Evolutionary conservation across 2,113 vertebrate genomes (phyloP), one percentile per base, ranked within the genome.

Genomic region (Gadus chalcogrammus): DNA sequence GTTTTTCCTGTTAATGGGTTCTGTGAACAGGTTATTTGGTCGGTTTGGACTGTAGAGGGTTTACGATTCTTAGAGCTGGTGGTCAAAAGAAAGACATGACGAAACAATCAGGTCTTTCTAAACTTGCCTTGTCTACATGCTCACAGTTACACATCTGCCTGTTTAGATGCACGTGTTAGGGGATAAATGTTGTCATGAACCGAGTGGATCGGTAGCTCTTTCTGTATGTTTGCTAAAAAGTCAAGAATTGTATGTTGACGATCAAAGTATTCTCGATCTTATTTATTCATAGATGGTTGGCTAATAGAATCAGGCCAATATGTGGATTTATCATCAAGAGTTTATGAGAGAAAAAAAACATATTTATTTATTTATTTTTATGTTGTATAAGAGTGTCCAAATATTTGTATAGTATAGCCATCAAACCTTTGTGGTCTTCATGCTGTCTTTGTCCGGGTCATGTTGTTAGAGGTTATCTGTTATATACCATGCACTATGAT

Each of bases 401-500:
- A 31, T 22, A 42, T 38, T 48, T 55, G 16, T 11, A 17, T 5
- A 64, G 28, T 64, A n/a, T n/a, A 64, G 27, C 62, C 62, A 24
- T 64, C 42, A 48, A 48, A 48, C 8, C 2, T 9, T 68, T 77
- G 79, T 84, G 61, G 77, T 75, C 80, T 20, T 2, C 42, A 48
- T 16, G 3, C 20, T 28, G 22, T 78, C 72, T 82, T 64, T 75
- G 70, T 82, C 76, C 65, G 79, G 70, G 75, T 73, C 35, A 64
- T 28, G 35, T 78, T 72, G 18, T 71, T 81, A 75, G 75, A 70
- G 22, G 85, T 52, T 88, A 5, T 17, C n/a, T 58, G 55, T 48
- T 58, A 81, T 90, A 81, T 83, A 76, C 89, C 83, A 83, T 75
- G 84, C 91, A 92, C 88, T 90, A 91, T 91, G 89, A 91, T 89